These are phyloP conservation scores for Cygnus atratus DNA, from an alignment of 2,113 vertebrate species.

Conservation along the genomic window DNA sequence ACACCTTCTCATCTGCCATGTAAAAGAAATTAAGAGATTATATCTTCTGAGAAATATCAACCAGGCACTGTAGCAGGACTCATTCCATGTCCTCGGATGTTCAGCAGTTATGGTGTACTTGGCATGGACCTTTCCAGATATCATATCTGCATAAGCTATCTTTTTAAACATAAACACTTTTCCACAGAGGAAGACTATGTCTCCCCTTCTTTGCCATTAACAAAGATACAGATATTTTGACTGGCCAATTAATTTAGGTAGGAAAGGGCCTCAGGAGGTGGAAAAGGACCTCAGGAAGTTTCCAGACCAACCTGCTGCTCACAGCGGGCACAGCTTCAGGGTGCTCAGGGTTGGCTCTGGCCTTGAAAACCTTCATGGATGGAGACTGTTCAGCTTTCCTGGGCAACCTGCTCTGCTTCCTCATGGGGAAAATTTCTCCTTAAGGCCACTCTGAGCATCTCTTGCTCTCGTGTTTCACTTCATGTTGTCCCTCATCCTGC, in stretches of 20 bases:
- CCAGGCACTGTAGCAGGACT: neutral
- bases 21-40: neutral
- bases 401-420: too few relatives aligned
- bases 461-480: neutral
- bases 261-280: neutral
- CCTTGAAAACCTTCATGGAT: too few relatives aligned
- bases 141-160: neutral
- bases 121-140: neutral
- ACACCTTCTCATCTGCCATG: neutral
- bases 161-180: neutral
- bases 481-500: neutral
- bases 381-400: too few relatives aligned
- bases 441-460: neutral
- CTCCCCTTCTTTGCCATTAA: neutral
- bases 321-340: neutral
- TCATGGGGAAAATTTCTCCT: neutral
- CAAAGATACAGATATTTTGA: neutral
- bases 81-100: neutral
- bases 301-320: neutral
- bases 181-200: neutral
- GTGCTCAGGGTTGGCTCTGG: neutral
- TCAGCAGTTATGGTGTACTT: neutral
- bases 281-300: neutral
- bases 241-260: neutral
- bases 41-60: neutral